Evolutionary conservation across 2,888 invertebrate species (phyloP), one percentile per base, ranked within the genome.

Genomic region (Cheilosia scutellata): DNA sequence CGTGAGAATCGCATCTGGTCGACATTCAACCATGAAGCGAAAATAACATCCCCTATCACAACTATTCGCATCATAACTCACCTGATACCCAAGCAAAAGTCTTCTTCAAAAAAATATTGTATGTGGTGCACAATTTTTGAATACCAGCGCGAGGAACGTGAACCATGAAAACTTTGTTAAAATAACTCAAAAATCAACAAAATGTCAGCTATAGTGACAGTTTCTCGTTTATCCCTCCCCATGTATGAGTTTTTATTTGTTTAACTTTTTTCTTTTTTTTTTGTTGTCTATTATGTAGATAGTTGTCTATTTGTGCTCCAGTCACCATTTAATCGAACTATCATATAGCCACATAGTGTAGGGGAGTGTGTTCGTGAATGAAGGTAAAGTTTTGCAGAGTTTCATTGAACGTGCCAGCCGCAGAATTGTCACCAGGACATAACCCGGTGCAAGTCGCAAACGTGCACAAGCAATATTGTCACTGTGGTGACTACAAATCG

Each of bases 141-240:
- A 44, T 25, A 16, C 9, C 11, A 29, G 20, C 57, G 33, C 29
- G 37, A 37, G 27, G 37, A 11, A 62, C 42, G 31, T 55, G 40
- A 42, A 42, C 40, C 53, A 11, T 62, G 53, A 51, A 51, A 53
- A 72, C 53, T 62, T 72, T 72, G 53, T 44, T 53, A 53, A 72
- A 72, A 63, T 53, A 72, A 62, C 62, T 42, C 42, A 62, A 29
- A 62, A 62, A 51, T 72, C 72, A 72, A 53, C 42, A 62, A 44
- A 72, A 72, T 63, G 62, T 62, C 72, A 31, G 62, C 62, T 20
- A 72, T 51, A 62, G 62, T 31, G 55, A 55, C 42, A 68, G 53
- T 42, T 68, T 13, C 29, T 53, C 42, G 44, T 62, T 25, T 42
- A 40, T 53, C 16, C 29, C 31, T 2, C 27, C 9, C 16, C 13